Evolutionary conservation across 2,797 vertebrate species (phyloP), one percentile per base, ranked within the genome.

Genomic region (Graptemys geographica): DNA sequence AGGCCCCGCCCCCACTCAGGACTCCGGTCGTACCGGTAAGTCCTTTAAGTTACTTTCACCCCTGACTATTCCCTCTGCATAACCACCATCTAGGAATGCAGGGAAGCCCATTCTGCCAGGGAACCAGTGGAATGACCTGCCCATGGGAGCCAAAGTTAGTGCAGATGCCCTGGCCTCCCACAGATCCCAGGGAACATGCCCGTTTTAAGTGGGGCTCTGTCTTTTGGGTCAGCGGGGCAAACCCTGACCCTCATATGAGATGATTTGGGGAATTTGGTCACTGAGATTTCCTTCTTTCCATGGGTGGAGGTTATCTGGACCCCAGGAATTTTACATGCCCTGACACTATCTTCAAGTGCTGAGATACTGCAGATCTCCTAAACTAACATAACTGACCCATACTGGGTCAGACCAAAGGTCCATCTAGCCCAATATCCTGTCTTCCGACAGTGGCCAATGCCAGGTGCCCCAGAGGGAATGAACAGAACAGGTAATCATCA

Each of bases 71-170:
- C 96, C 84, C 94, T 95, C 89, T 91, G 88, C 95, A 92, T 86
- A 96, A 93, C 95, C 97, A 95, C 94, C 94, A 96, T 62, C 93
- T 84, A 87, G 90, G 86, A 87, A 81, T 93, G 92, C 92, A 83
- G 81, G 96, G 90, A 95, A 94, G 92, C 85, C 82, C 52, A 52
- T 41, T 89, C 87, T 84, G 95, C 79, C 28, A 84, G 94, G 74
- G 90, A 96, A 83, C 92, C 88, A 88, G 89, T 95, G 94, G 94
- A 92, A 89, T 92, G 81, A 92, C 83, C 95, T 92, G 88, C 62
- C 86, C 89, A 92, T 69, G 72, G 79, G 88, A 87, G 84, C 21
- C 94, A 95, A 90, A 87, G 47, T 86, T 94, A 5, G 37, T 72
- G n/a, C 18, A 41, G 65, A 72, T 37, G 89, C 52, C 94, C 95